Evolutionary conservation across 2,797 vertebrate genomes (phyloP), one percentile per base, ranked within the genome.

Genomic region (Manis pentadactyla): DNA sequence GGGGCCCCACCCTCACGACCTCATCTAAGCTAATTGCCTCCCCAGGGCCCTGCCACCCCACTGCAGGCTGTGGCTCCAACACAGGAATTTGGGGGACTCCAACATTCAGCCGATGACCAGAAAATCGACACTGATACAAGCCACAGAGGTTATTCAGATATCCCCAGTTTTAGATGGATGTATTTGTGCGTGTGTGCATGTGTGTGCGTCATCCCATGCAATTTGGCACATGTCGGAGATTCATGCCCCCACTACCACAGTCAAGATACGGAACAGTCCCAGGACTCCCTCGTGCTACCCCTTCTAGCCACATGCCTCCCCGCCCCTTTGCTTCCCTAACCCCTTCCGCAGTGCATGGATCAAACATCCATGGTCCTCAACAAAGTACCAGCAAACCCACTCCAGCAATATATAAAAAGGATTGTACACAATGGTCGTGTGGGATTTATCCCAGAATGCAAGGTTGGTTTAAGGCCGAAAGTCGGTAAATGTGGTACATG

Each of bases 111-210:
- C 29, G 1, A 63, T 34, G 27, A 39, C 55, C 71, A 42, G 53
- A 7, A 34, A 66, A 31, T 0, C 4, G 57, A 82, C 31, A 9
- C 1, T 31, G 71, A 25, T 3, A 19, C 31, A 7, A 55, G 0
- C 34, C 42, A 31, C 55, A 57, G 87, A 63, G 66, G 6, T 25
- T 4, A 15, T 21, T 29, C 14, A 14, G 37, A 21, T 15, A 2
- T 5, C 39, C n/a, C 10, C 12, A 4, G 51, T 31, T 42, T 55
- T 3, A 25, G 14, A 8, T 0, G 63, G 8, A 7, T 0, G 13
- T 29, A 11, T 2, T 3, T 64, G 34, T 23, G 55, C 31, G 51
- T 34, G 64, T 21, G 14, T 18, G 12, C 12, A 8, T 27, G 46
- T 21, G 46, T 4, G 53, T 31, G 4, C 14, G n/a, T 46, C 2